Evolutionary conservation across 2,113 vertebrate species (phyloP), one percentile per base, ranked within the genome.

Genomic region (Bagarius yarrelli): DNA sequence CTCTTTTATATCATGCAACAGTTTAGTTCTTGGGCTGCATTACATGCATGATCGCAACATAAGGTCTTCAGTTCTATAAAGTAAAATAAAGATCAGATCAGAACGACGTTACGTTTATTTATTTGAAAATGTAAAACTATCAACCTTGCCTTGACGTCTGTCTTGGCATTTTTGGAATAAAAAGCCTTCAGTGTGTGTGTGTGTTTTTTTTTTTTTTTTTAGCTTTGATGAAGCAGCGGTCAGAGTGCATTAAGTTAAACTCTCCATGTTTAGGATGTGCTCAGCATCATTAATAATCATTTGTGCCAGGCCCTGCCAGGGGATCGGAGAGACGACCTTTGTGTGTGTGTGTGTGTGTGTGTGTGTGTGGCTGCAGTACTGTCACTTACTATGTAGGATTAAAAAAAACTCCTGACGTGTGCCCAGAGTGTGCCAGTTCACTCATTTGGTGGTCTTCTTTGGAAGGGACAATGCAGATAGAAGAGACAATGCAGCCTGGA

Each of bases 381-480:
- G 36, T 40, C 36, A 40, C 36, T 40, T 40, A 40, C 36, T 40
- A 40, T 6, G 34, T 16, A 44, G 73, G 60, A n/a, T n/a, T 25
- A 67, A 50, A 77, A 66, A 60, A 82, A 66, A 78, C 66, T 30
- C 30, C 23, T 81, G 78, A 88, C 89, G 89, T 75, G 87, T 86
- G 87, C 87, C 85, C 85, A 83, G 90, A 94, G 94, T 93, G 93
- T 95, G 94, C 94, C 93, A 92, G 93, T 93, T 91, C 91, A 92
- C 93, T 89, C 89, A 91, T 91, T 90, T 91, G 91, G 91, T 93
- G 91, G 90, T 92, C 91, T 87, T 89, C 85, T 85, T 90, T 85
- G 90, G 91, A 94, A 93, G 93, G 95, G 94, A 95, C 94, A 95
- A 91, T 85, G 73, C 89, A 88, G 92, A 94, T 95, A 94, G 94